Evolutionary conservation across 2,797 vertebrate genomes (phyloP).

Genomic region (Momotus momota): DNA sequence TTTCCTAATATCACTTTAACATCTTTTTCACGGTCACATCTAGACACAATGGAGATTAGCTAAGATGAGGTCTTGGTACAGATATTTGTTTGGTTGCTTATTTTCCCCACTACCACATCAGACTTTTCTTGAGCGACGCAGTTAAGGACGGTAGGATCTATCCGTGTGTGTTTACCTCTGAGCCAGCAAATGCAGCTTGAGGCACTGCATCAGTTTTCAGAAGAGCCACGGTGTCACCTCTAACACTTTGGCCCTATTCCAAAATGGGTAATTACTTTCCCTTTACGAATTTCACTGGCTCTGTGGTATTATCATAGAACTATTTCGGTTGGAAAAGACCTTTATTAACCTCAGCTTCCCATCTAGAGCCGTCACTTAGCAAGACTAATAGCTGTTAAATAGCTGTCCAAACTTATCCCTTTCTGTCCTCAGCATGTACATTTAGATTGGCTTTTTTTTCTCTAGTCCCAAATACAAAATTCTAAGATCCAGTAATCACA

Average conservation of each 20-base stretch:
- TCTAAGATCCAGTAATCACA: not conserved
- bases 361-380: conserved; percentile 8
- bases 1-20: not conserved
- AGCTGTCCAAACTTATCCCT: not conserved
- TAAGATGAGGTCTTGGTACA: not conserved
- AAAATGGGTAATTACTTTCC: not conserved
- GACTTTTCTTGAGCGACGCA: not conserved
- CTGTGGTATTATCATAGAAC: not conserved
- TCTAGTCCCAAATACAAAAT: not conserved
- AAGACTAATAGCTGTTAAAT: conserved; percentile 21
- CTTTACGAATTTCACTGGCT: not conserved
- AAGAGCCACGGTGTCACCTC: not conserved
- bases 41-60: not conserved
- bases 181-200: not conserved
- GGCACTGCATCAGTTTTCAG: not conserved
- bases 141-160: not conserved
- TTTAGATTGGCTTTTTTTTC: not conserved
- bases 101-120: not conserved
- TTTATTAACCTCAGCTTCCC: not conserved
- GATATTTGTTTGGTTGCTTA: not conserved
- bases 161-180: not conserved
- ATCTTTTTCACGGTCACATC: not conserved
- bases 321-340: too few relatives aligned
- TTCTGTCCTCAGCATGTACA: not conserved
- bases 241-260: not conserved